Conservation (phyloP, 2,888 invertebrate species). For the Cosmorhoe ocellata region DNA sequence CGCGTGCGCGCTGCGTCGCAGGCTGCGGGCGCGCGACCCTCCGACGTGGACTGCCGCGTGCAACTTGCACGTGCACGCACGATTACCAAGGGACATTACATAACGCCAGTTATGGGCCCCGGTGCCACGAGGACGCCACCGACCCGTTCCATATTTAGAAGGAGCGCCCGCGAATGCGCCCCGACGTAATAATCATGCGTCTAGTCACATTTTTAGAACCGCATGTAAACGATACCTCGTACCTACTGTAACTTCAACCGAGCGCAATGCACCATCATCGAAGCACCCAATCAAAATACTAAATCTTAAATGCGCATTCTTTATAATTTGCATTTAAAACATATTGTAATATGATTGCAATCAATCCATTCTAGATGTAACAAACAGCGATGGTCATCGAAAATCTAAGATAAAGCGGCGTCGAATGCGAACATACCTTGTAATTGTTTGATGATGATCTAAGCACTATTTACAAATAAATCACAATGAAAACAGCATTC, state of each 20-base stretch:
- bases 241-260: constrained; percentile 40
- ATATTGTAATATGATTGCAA: constrained; percentile 39
- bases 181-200: constrained; percentile 66
- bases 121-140: constrained; percentile 54
- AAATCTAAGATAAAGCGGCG: constrained; percentile 5
- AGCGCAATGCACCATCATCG: constrained; percentile 39
- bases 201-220: constrained; percentile 77
- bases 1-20: constrained; percentile 41
- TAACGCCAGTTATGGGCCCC: constrained; percentile 61
- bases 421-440: constrained; percentile 56
- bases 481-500: constrained; percentile 78
- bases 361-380: constrained; percentile 34
- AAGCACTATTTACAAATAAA: constrained; percentile 67
- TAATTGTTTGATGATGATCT: constrained; percentile 44
- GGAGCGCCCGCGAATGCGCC: constrained; percentile 71
- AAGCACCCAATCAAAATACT: constrained; percentile 43
- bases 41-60: constrained; percentile 77
- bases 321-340: constrained; percentile 53
- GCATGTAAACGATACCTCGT: constrained; percentile 75
- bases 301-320: constrained; percentile 58
- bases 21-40: constrained; percentile 58
- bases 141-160: constrained; percentile 79
- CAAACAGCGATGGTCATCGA: constrained; percentile 5
- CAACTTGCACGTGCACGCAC: constrained; percentile 66
- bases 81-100: constrained; percentile 68